Base-by-base conservation (phyloP, 1,140 invertebrate species). In the Batillaria attramentaria region DNA sequence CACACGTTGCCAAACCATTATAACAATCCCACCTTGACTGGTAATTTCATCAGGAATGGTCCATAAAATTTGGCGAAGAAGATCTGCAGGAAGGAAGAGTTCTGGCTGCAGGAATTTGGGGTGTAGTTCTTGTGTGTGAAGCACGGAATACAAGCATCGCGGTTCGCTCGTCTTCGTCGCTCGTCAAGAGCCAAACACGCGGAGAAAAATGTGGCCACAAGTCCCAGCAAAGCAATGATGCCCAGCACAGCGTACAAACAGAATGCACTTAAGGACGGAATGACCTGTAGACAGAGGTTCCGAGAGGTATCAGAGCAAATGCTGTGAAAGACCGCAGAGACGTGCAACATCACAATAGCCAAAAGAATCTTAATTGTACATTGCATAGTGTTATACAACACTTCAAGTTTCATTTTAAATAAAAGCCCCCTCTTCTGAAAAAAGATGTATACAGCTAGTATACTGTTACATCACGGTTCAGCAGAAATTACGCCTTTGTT, bases 191-290 rank as follows among this genome's bases (percentile, higher is more conserved):
- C 93, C 83, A 96, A 94, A 75, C 94, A 93, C 1, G 94, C 95
- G n/a, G 95, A 93, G 90, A 95, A 96, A 90, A 96, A 94, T 10
- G 95, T 95, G 8, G 95, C 92, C 85, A 94, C 94, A 82, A 94
- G 93, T 46, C 95, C 89, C 89, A 94, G 96, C 16, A 95, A 95
- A 78, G 94, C 93, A 39, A 89, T 68, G 10, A 89, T 88, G 24
- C 88, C 88, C 13, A 89, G 57, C 6, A 86, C 75, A 69, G 88
- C 88, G 83, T 87, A 88, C 81, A 87, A 92, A 92, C 79, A 95
- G 94, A 92, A 95, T 93, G 92, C 96, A 94, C 5, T 96, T 93
- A 92, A 96, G 95, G 91, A 96, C 94, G 88, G 96, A 95, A 75
- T 96, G 81, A 95, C 94, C 94, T 95, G 87, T 20, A 91, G 90